Evolutionary conservation across 1,140 invertebrate genomes (phyloP), one percentile per base, ranked within the genome.

Genomic region (Bursaphelenchus mucronatus): DNA sequence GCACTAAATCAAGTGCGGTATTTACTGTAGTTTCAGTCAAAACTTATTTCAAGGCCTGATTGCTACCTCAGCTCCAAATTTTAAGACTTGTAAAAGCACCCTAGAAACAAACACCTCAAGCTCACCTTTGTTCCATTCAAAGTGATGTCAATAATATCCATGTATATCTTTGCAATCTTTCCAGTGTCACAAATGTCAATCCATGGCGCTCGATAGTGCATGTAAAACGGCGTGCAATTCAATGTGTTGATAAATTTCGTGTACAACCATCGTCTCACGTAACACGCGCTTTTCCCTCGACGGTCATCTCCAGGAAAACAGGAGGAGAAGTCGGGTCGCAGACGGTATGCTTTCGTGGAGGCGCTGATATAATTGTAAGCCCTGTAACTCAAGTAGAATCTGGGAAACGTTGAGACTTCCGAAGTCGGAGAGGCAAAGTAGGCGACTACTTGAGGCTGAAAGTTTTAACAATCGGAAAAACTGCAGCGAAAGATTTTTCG

Each of bases 221-320:
- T 39, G 40, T 59, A 59, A 43, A 59, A 59, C 57, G 40, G 57
- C 13, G 57, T 59, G 57, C 57, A 59, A 39, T 59, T 59, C 3
- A 15, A 4, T 9, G 57, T 39, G 13, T 59, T 44, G 17, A 59
- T 39, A 3, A 59, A 17, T 13, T 44, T 39, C 3, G 57, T 41
- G 57, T 59, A 44, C 19, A 59, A 7, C 57, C 57, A 59, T 58
- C 30, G 13, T 1, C 57, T 1, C 1, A 59, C 13, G 9, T 59
- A 59, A 39, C 57, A 59, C 17, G 57, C 57, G 11, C 40, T 44
- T 4, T 44, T 39, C 4, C 57, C 57, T 4, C 57, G 57, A 1
- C 40, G 41, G 5, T 59, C 57, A 39, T 59, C 57, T n/a, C 11
- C 11, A 13, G 57, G 13, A 43, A 44, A 59, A 50, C 57, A 59